Conservation (phyloP, 2,888 invertebrate genomes). For the Nomada lathburiana region DNA sequence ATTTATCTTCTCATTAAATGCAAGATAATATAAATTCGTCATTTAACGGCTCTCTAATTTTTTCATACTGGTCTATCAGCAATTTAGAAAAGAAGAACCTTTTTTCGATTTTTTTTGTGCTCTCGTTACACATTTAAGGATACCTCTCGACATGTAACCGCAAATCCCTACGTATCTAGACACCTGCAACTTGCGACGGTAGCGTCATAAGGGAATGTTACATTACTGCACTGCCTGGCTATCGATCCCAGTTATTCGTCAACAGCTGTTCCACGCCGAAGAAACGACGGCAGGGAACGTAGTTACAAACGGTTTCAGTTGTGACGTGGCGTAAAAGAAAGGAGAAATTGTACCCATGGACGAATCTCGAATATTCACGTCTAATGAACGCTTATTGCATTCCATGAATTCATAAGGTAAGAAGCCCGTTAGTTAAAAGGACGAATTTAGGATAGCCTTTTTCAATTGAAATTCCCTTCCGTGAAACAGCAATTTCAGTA, state of each 20-base stretch:
- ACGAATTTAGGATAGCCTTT: conserved; percentile 9
- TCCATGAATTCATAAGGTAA: conserved; percentile 3
- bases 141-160: background rate
- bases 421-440: background rate
- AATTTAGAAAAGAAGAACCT: too few relatives aligned
- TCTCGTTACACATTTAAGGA: background rate
- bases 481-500: background rate
- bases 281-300: background rate
- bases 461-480: background rate
- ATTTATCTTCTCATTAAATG: too few relatives aligned
- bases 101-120: background rate
- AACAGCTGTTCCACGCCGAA: background rate
- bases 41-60: too few relatives aligned
- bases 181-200: background rate
- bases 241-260: conserved; percentile 32
- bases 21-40: too few relatives aligned
- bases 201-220: conserved; percentile 18
- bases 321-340: background rate
- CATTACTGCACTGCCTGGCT: conserved; percentile 3
- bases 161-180: background rate
- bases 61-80: too few relatives aligned
- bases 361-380: background rate
- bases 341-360: conserved; percentile 3
- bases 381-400: conserved; percentile 12
- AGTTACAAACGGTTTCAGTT: background rate